phyloP scores from a whole-genome alignment of 1,140 invertebrate species.

The Pentalonia nigronervosa region DNA sequence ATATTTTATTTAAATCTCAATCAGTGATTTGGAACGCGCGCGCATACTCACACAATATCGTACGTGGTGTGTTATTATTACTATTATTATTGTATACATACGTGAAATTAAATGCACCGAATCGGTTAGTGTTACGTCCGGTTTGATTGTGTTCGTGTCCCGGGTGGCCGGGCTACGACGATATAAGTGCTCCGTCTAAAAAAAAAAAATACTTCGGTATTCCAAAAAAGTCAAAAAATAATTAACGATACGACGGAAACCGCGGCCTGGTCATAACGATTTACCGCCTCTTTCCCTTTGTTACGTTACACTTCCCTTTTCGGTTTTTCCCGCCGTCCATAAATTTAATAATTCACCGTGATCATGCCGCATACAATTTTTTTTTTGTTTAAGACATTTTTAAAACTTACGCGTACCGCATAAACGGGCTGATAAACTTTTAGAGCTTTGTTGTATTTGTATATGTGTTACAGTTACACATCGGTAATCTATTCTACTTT shows the following conservation, averaged over 20 bases:
- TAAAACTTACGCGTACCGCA: neutral
- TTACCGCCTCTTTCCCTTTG: neutral
- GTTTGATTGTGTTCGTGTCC: neutral
- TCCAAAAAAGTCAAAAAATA: neutral
- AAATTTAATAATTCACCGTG: neutral
- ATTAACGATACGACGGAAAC: neutral
- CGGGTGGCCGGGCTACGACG: neutral
- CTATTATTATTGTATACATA: neutral
- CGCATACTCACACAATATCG: neutral
- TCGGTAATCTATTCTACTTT: neutral
- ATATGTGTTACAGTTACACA: too few species aligned
- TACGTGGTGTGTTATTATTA: neutral
- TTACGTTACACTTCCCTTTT: neutral
- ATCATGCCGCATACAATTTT: neutral
- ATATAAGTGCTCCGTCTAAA: neutral
- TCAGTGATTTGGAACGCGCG: conserved; percentile 5
- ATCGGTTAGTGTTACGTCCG: conserved; percentile 31
- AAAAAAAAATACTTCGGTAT: neutral
- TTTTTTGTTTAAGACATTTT: neutral
- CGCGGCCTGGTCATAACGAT: neutral
- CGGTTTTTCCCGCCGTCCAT: neutral
- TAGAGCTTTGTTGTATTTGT: neutral
- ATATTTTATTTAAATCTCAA: conserved; percentile 5
- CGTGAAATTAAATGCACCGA: neutral
- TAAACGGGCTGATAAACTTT: neutral